A percentile compares a stretch with the other conserved stretches of the same genome.
Evolutionary conservation across 2,113 vertebrate species (phyloP).

Genomic region (Vireo altiloquus): DNA sequence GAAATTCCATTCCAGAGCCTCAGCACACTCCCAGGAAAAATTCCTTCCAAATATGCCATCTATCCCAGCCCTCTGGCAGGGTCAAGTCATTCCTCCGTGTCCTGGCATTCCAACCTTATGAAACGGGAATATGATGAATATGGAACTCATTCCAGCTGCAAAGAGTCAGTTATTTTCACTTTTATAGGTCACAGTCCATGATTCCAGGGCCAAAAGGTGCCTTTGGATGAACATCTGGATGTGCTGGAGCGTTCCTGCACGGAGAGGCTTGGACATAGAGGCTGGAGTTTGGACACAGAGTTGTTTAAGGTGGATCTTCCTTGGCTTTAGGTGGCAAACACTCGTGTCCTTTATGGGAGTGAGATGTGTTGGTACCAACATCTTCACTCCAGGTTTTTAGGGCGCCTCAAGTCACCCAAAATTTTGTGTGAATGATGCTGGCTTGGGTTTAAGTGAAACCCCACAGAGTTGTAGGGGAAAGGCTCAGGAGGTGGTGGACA

Average conservation of each 20-base stretch:
- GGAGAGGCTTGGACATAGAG: neutral
- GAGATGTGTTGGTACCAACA: no score
- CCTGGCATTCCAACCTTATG: neutral
- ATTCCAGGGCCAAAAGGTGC: neutral
- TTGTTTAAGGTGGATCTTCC: neutral
- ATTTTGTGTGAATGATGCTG: fast-evolving
- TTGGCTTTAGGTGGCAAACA: neutral
- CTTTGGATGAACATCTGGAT: neutral
- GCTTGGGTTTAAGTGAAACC: neutral
- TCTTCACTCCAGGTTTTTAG: neutral
- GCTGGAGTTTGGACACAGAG: neutral
- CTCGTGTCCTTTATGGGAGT: fast-evolving
- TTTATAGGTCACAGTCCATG: neutral
- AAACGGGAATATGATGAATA: neutral
- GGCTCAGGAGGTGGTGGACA: neutral
- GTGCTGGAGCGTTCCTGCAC: neutral
- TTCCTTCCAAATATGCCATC: neutral
- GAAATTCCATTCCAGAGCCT: neutral
- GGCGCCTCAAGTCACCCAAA: neutral
- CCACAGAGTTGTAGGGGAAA: neutral
- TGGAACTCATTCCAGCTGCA: neutral
- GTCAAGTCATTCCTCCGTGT: neutral
- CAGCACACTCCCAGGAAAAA: fast-evolving
- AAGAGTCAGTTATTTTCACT: neutral
- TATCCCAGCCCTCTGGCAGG: neutral